Evolutionary conservation across 2,888 invertebrate genomes (phyloP), one percentile per base, ranked within the genome.

Genomic region (Cerceris ruficornis): DNA sequence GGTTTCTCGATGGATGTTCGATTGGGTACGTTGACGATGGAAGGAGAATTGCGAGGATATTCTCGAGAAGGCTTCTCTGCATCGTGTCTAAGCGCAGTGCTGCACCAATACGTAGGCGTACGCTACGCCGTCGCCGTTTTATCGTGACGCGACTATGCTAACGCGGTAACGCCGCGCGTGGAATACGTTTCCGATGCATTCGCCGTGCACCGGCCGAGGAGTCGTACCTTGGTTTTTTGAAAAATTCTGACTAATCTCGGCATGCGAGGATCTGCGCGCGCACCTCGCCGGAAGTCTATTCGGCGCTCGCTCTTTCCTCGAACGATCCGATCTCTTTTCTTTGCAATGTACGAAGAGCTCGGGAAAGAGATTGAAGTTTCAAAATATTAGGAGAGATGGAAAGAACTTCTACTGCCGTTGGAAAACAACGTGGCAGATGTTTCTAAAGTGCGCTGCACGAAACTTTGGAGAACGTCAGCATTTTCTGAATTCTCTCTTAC

Each of bases 111-210:
- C 84, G 82, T 83, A 84, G 81, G 77, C 80, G 85, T 80, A 28
- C 73, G 75, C 72, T 70, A 69, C 83, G 82, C 77, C 82, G 68
- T 69, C 73, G 73, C 78, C 57, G 78, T 85, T 81, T 80, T 82
- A 81, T 88, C 90, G 90, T 90, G 90, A 90, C 90, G 87, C 85
- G 87, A 86, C 89, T 90, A 88, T 90, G 90, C 89, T 89, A 90
- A 89, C 88, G 85, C 83, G 85, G 86, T 86, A 86, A 86, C 86
- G 74, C 77, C 86, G 86, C 89, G 87, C 90, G 88, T 91, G 89
- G 90, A 90, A 91, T 91, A 91, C 86, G 88, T 89, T 89, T 87
- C 74, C 85, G 65, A 80, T 70, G 68, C 64, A 66, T 77, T 80
- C 61, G 59, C 68, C 50, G 62, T 17, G 67, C 55, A 57, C 15